phyloP scores from a whole-genome alignment of 2,888 invertebrate species.

The Netelia fuscicornis region DNA sequence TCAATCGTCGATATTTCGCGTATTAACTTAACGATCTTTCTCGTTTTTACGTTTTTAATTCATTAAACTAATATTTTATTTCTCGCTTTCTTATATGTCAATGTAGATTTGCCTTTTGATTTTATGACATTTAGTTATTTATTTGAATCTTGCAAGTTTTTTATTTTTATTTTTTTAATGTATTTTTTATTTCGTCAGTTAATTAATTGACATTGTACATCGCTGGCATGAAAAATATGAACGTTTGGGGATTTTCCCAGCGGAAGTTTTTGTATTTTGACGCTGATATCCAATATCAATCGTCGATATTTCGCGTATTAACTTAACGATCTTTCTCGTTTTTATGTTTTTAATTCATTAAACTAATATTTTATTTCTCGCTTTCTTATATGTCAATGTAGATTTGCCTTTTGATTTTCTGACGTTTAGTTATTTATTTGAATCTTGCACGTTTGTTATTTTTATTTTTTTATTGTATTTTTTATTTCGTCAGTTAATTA shows the following conservation, averaged over 20 bases:
- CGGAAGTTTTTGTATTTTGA: background rate
- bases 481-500: constrained; percentile 76
- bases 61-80: too few relatives aligned
- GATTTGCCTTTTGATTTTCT: background rate
- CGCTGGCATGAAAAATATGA: constrained; percentile 57
- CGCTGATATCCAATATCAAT: background rate
- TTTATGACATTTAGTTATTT: background rate
- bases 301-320: background rate
- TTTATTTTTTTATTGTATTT: background rate
- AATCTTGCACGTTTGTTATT: background rate
- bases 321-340: background rate
- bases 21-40: background rate
- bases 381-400: background rate
- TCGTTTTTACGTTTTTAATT: background rate
- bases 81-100: background rate
- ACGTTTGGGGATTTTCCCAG: constrained; percentile 43
- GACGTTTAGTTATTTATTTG: background rate
- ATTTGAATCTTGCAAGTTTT: background rate
- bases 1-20: background rate
- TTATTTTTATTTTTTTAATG: background rate
- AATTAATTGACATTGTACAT: constrained; percentile 79
- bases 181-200: constrained; percentile 61
- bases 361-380: too few relatives aligned
- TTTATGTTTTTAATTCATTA: background rate
- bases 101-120: background rate